phyloP scores from a whole-genome alignment of 2,888 invertebrate genomes.

The Hecatera dysodea region DNA sequence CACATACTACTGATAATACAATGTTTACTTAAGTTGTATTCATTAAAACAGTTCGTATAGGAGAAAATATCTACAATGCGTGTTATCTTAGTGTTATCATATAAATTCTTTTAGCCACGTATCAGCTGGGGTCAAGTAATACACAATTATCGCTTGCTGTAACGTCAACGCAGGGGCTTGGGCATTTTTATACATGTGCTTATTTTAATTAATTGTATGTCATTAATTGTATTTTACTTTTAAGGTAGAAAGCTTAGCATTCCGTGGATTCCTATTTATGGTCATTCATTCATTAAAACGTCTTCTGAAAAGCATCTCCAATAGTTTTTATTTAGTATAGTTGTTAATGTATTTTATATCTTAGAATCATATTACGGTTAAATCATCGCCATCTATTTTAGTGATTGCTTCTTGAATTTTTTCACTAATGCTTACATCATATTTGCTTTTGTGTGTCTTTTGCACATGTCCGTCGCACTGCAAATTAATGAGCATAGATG shows the following conservation, averaged over 20 bases:
- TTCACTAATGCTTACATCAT: conserved; percentile 75
- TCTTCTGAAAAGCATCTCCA: neutral
- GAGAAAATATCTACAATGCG: conserved; percentile 59
- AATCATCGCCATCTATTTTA: conserved; percentile 64
- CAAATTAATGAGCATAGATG: conserved; percentile 59
- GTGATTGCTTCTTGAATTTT: conserved; percentile 75
- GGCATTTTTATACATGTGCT: conserved; percentile 33
- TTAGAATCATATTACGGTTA: conserved; percentile 36
- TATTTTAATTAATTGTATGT: conserved; percentile 13
- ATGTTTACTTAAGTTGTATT: conserved; percentile 64
- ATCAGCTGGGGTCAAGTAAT: conserved; percentile 61
- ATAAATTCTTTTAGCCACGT: conserved; percentile 63
- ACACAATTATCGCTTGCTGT: conserved; percentile 51
- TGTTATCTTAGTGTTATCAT: conserved; percentile 52
- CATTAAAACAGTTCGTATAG: conserved; percentile 47
- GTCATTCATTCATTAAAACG: neutral
- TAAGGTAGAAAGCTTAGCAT: neutral
- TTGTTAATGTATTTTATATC: conserved; percentile 3
- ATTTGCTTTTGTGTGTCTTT: conserved; percentile 58
- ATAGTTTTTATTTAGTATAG: neutral
- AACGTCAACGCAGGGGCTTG: conserved; percentile 45
- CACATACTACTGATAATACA: conserved; percentile 63
- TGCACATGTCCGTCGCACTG: conserved; percentile 57
- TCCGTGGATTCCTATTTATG: neutral
- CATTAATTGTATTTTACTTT: conserved; percentile 8